A percentile compares a stretch with the other conserved stretches of the same genome.
Evolutionary conservation across 2,113 vertebrate species (phyloP).

Genomic region (Anas platyrhynchos): DNA sequence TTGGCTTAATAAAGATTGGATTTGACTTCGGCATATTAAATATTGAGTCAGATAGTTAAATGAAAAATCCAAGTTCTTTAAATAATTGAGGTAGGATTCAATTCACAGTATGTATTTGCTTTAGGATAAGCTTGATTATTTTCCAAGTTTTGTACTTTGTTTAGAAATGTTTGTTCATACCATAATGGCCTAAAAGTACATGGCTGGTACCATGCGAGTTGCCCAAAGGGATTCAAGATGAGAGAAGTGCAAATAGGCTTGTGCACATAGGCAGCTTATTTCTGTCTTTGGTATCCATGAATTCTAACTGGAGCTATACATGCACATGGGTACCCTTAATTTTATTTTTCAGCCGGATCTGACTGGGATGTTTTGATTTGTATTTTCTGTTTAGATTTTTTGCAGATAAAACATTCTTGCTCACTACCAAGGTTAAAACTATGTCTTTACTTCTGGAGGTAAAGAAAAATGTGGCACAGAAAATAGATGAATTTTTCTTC

Average conservation of each 20-base stretch:
- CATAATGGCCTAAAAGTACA: neutral
- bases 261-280: neutral
- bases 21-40: neutral
- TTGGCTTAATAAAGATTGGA: neutral
- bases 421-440: neutral
- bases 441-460: neutral
- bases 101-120: neutral
- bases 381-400: neutral
- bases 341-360: neutral
- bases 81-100: neutral
- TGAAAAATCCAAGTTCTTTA: neutral
- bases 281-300: neutral
- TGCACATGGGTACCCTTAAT: neutral
- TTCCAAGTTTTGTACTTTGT: neutral
- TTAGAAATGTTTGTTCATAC: neutral
- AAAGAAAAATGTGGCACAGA: neutral
- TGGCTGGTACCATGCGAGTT: neutral
- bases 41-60: neutral
- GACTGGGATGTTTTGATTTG: neutral
- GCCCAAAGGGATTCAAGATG: no score
- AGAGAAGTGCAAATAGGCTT: no score
- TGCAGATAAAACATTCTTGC: neutral
- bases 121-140: neutral
- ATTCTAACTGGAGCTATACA: neutral
- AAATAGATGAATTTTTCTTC: neutral